Percentiles rank a stretch among this genome's conserved stretches.
Conservation (phyloP, 1,140 invertebrate genomes). For the Sminthurides bifidus region DNA sequence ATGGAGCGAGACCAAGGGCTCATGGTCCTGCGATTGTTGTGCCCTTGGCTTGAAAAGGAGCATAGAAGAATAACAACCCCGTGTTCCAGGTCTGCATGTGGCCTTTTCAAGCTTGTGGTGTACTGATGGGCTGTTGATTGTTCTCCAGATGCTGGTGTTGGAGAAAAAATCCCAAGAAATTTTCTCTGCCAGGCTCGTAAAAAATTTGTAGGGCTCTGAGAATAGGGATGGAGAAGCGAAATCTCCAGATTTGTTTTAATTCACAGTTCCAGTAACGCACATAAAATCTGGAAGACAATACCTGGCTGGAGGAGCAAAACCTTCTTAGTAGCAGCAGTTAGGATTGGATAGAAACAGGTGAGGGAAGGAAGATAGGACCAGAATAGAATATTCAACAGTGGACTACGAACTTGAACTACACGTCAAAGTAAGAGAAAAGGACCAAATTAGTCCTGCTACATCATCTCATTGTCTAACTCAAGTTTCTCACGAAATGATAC, state of each 20-base stretch:
- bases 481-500: constrained; percentile 28
- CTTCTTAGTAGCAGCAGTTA: neutral
- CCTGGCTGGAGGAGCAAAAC: neutral
- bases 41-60: too few relatives aligned
- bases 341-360: neutral
- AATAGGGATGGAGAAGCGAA: neutral
- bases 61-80: too few relatives aligned
- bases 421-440: neutral
- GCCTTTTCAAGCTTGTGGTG: neutral
- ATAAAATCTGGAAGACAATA: too few relatives aligned
- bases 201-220: neutral
- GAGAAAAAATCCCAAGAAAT: neutral
- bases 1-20: too few relatives aligned
- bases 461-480: constrained; percentile 28
- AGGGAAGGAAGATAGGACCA: neutral
- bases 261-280: too few relatives aligned
- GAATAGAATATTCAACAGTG: too few relatives aligned
- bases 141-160: neutral
- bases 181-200: neutral
- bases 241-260: too few relatives aligned
- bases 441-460: constrained; percentile 17
- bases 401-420: neutral
- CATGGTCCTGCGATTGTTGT: too few relatives aligned
- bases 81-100: too few relatives aligned
- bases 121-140: neutral